A percentile compares a stretch with the other conserved stretches of the same genome.
Evolutionary conservation across 2,888 invertebrate species (phyloP).

Genomic region (Clepsis dumicolana): DNA sequence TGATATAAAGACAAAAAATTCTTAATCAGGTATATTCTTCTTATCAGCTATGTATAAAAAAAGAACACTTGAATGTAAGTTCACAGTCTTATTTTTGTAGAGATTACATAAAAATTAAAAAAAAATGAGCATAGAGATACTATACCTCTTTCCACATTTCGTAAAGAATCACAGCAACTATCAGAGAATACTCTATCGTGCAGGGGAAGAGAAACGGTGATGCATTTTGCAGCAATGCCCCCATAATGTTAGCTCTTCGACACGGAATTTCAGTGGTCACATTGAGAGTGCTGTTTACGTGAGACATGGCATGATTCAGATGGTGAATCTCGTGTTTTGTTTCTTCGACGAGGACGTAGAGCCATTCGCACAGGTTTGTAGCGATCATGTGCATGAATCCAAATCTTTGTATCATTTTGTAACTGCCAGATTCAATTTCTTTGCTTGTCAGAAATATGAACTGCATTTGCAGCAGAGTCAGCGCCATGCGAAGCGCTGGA

Average conservation of each 20-base stretch:
- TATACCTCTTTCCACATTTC: conserved; percentile 97
- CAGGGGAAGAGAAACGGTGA: conserved; percentile 95
- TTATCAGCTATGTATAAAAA: too few species aligned
- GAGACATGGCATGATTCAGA: conserved; percentile 81
- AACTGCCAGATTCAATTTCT: conserved; percentile 86
- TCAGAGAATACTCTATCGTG: conserved; percentile 95
- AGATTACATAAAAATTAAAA: too few species aligned
- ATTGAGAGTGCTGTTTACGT: conserved; percentile 52
- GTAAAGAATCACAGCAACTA: conserved; percentile 95
- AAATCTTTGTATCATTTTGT: conserved; percentile 92
- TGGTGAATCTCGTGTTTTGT: conserved; percentile 95
- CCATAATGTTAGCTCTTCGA: conserved; percentile 89
- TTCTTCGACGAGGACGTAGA: conserved; percentile 94
- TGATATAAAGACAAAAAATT: conserved; percentile 46
- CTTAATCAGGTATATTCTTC: too few species aligned
- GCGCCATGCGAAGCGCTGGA: conserved; percentile 92
- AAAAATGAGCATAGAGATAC: too few species aligned
- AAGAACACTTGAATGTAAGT: too few species aligned
- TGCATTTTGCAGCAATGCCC: conserved; percentile 88
- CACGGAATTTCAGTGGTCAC: conserved; percentile 70
- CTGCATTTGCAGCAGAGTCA: conserved; percentile 96
- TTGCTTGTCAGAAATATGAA: conserved; percentile 97
- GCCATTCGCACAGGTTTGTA: conserved; percentile 97
- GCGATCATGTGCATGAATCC: conserved; percentile 98
- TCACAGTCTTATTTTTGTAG: too few species aligned